Conservation (phyloP, 1,140 invertebrate species). For the Trissolcus basalis region DNA sequence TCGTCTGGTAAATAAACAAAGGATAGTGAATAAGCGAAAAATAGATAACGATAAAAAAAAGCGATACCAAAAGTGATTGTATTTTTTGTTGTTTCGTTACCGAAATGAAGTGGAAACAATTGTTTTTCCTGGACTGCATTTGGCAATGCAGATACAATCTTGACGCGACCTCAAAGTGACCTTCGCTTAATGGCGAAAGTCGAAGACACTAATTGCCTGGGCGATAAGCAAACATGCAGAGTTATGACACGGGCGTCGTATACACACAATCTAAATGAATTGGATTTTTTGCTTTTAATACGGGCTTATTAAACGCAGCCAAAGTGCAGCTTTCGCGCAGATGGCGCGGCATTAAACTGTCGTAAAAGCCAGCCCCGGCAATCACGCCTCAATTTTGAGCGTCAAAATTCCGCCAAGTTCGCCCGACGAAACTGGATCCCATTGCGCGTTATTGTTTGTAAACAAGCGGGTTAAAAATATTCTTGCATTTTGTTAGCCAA, state of each 20-base stretch:
- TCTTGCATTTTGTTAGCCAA: too few species aligned
- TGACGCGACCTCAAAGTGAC: constrained; percentile 34
- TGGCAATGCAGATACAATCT: constrained; percentile 25
- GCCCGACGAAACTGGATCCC: too few species aligned
- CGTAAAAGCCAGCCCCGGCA: constrained; percentile 12
- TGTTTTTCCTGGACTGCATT: background rate
- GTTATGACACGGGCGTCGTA: constrained; percentile 1
- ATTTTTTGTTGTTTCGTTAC: too few species aligned
- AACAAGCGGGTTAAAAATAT: too few species aligned
- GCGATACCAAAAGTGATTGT: too few species aligned
- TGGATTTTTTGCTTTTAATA: constrained; percentile 17
- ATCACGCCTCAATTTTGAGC: background rate
- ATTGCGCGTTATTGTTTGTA: too few species aligned
- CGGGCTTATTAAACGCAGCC: background rate
- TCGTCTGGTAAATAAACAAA: too few species aligned
- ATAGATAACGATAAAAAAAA: too few species aligned
- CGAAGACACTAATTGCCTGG: constrained; percentile 35
- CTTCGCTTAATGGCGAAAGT: constrained; percentile 49
- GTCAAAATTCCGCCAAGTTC: too few species aligned
- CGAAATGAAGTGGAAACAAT: background rate
- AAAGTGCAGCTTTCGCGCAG: constrained; percentile 9
- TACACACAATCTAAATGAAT: constrained; percentile 15
- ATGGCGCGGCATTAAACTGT: constrained; percentile 35
- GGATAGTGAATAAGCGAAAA: too few species aligned
- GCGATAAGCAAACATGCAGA: constrained; percentile 31